Conservation (phyloP, 2,113 vertebrate species). For the Cyprinus carpio region DNA sequence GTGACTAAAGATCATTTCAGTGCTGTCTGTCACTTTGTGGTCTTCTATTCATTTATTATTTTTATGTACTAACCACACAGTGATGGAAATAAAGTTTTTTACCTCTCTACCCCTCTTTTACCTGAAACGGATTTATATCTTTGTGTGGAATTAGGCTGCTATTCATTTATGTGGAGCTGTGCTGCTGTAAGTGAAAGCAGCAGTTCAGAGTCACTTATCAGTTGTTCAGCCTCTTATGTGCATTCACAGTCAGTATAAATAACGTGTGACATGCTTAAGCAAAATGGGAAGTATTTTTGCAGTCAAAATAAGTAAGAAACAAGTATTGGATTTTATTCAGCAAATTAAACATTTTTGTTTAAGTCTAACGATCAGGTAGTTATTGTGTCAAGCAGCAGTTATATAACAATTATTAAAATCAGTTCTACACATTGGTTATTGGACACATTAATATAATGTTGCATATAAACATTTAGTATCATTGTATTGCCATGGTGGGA, state of each 20-base stretch:
- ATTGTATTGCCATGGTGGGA: not conserved
- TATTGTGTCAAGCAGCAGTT: not conserved
- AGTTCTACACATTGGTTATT: not conserved
- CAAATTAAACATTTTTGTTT: too few relatives aligned
- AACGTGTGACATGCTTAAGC: too few relatives aligned
- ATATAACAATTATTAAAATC: not conserved
- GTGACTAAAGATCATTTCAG: not conserved
- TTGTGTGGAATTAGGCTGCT: not conserved
- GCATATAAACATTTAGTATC: not conserved
- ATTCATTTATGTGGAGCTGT: not conserved
- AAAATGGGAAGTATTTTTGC: too few relatives aligned
- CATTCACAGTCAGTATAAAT: not conserved
- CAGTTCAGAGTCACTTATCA: not conserved
- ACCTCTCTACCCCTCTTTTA: not conserved
- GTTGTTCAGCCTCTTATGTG: not conserved
- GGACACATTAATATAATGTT: not conserved
- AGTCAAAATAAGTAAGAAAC: too few relatives aligned
- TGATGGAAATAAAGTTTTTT: not conserved
- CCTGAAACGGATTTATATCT: not conserved
- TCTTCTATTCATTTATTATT: not conserved
- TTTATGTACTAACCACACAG: not conserved
- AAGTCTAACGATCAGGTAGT: not conserved
- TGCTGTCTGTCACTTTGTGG: not conserved
- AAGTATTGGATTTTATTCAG: too few relatives aligned
- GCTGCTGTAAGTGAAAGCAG: not conserved